A percentile compares a stretch with the other conserved stretches of the same genome.
Evolutionary conservation across 2,888 invertebrate genomes (phyloP).

Genomic region (Eueremaeus valkanovi): DNA sequence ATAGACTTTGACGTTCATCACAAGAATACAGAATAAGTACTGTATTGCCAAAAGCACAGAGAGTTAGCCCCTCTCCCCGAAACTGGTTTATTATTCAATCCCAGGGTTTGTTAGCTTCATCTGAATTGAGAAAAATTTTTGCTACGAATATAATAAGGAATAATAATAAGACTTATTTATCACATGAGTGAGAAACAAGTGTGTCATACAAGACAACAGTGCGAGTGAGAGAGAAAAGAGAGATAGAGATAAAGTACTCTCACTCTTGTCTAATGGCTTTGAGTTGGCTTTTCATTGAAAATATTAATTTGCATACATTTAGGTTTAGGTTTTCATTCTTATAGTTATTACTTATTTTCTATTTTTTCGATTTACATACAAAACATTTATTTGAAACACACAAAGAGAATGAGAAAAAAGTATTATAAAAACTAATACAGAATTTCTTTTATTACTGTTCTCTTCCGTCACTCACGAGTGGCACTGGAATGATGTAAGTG

Average conservation of each 20-base stretch:
- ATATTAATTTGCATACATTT: not conserved
- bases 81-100: constrained; percentile 30
- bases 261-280: not conserved
- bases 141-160: not conserved
- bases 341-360: not conserved
- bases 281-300: not conserved
- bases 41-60: not conserved
- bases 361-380: constrained; percentile 4
- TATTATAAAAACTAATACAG: not conserved
- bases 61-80: not conserved
- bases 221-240: not conserved
- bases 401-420: not conserved
- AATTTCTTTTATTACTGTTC: not conserved
- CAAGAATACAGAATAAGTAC: not conserved
- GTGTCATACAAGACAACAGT: constrained; percentile 8
- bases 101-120: constrained; percentile 12
- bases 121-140: not conserved
- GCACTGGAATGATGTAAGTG: not conserved
- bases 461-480: constrained; percentile 16
- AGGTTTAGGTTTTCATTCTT: too few species aligned
- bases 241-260: not conserved
- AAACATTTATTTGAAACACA: not conserved
- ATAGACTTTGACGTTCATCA: not conserved
- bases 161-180: constrained; percentile 8
- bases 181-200: constrained; percentile 18